Conservation (phyloP, 2,888 invertebrate species). For the Cremastinae sp. region DNA sequence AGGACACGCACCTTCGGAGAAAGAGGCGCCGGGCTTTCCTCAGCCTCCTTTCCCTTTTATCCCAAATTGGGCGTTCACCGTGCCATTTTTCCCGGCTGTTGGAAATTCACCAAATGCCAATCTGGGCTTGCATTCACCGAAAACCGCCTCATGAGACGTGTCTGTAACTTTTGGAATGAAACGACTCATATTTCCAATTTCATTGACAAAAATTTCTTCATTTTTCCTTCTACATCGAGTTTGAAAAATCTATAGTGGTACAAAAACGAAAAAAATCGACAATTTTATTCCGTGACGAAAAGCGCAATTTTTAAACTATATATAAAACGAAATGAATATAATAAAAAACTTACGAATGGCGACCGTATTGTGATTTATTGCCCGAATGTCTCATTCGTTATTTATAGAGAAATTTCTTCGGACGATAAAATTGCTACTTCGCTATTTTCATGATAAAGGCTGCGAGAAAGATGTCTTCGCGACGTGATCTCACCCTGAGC, state of each 20-base stretch:
- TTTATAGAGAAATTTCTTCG: constrained; percentile 47
- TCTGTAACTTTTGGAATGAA: background rate
- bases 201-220: background rate
- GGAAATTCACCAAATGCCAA: constrained; percentile 63
- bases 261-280: too few relatives aligned
- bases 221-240: background rate
- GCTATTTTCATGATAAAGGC: constrained; percentile 17
- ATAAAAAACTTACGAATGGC: constrained; percentile 1
- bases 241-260: background rate
- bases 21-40: constrained; percentile 52
- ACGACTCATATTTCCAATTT: background rate
- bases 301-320: background rate
- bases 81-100: constrained; percentile 32
- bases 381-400: constrained; percentile 35
- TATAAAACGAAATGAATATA: background rate
- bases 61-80: constrained; percentile 59
- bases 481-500: constrained; percentile 45
- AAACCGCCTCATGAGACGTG: constrained; percentile 51
- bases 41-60: constrained; percentile 42
- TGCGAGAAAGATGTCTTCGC: constrained; percentile 1
- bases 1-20: constrained; percentile 37
- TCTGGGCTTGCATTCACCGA: constrained; percentile 30
- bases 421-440: constrained; percentile 28
- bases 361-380: constrained; percentile 3
- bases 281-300: background rate